Evolutionary conservation across 2,888 invertebrate species (phyloP).

Genomic region (Cryptus viduatorius): DNA sequence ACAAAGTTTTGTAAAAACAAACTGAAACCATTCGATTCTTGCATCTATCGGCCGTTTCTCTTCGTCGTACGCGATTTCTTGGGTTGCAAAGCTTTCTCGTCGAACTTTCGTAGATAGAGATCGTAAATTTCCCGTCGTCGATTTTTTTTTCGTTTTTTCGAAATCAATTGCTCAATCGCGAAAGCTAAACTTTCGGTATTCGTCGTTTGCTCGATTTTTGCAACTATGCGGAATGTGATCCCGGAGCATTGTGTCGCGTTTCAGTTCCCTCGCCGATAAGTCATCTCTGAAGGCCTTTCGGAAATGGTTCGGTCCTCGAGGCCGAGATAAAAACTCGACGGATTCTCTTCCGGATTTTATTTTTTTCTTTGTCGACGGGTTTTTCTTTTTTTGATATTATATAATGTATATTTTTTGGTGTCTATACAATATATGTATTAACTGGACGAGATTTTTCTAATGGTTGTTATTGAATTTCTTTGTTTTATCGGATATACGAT

Average conservation of each 20-base stretch:
- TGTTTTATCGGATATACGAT: not conserved
- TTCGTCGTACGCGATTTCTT: not conserved
- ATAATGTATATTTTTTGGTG: not conserved
- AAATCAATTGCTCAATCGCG: constrained; percentile 8
- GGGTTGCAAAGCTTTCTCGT: not conserved
- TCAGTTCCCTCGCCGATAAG: not conserved
- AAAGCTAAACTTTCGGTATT: constrained; percentile 18
- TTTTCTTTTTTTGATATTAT: not conserved
- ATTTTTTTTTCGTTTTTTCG: not conserved
- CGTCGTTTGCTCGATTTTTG: not conserved
- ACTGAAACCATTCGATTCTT: not conserved
- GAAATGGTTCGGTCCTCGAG: constrained; percentile 48
- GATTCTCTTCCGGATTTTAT: constrained; percentile 41
- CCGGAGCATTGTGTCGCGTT: constrained; percentile 1
- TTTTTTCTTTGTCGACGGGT: constrained; percentile 26
- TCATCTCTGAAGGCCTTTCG: constrained; percentile 54
- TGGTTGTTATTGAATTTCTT: not conserved
- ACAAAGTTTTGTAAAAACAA: constrained; percentile 20
- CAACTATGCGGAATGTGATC: constrained; percentile 28
- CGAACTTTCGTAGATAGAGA: not conserved
- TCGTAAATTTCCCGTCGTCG: constrained; percentile 3
- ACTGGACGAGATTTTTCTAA: not conserved
- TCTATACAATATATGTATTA: not conserved
- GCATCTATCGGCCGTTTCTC: not conserved
- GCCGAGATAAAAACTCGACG: constrained; percentile 22